Evolutionary conservation across 2,797 vertebrate genomes (phyloP).

Genomic region (Rhabdophis nuchalis): DNA sequence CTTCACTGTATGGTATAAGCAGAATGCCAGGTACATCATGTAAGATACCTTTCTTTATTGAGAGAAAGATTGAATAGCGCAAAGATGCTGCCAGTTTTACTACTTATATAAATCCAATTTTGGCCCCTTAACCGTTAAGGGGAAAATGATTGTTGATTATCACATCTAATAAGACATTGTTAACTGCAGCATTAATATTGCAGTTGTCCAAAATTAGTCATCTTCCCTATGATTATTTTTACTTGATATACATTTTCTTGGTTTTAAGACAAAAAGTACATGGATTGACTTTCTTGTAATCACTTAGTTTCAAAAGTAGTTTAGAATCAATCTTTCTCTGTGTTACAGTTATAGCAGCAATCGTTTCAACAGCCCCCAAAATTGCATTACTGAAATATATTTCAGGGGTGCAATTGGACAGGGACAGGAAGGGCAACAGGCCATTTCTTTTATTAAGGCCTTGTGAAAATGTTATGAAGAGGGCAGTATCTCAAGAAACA

Average conservation of each 20-base stretch:
- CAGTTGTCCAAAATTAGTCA: slow-evolving; percentile 56
- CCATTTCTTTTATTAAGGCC: slow-evolving; percentile 79
- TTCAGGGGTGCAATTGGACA: slow-evolving; percentile 81
- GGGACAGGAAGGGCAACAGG: slow-evolving; percentile 79
- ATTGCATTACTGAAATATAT: slow-evolving; percentile 83
- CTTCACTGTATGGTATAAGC: slow-evolving; percentile 57
- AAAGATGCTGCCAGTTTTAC: slow-evolving; percentile 41
- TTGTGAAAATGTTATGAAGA: slow-evolving; percentile 82
- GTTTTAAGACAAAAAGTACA: slow-evolving; percentile 73
- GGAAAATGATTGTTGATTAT: slow-evolving; percentile 56
- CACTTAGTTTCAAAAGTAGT: slow-evolving; percentile 80
- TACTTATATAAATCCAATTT: slow-evolving; percentile 61
- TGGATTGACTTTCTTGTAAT: slow-evolving; percentile 73
- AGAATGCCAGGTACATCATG: slow-evolving; percentile 60
- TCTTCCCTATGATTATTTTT: slow-evolving; percentile 62
- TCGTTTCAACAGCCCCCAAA: slow-evolving; percentile 75
- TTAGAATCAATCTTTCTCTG: slow-evolving; percentile 77
- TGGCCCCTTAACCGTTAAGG: slow-evolving; percentile 51
- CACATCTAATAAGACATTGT: slow-evolving; percentile 42
- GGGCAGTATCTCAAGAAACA: slow-evolving; percentile 96
- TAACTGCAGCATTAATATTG: slow-evolving; percentile 56
- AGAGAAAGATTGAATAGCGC: slow-evolving; percentile 50
- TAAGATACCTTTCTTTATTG: slow-evolving; percentile 53
- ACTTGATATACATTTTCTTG: slow-evolving; percentile 71
- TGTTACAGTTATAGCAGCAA: slow-evolving; percentile 77